Base-by-base conservation (phyloP, 2,797 vertebrate genomes). In the Hydrocynus forskahlii region DNA sequence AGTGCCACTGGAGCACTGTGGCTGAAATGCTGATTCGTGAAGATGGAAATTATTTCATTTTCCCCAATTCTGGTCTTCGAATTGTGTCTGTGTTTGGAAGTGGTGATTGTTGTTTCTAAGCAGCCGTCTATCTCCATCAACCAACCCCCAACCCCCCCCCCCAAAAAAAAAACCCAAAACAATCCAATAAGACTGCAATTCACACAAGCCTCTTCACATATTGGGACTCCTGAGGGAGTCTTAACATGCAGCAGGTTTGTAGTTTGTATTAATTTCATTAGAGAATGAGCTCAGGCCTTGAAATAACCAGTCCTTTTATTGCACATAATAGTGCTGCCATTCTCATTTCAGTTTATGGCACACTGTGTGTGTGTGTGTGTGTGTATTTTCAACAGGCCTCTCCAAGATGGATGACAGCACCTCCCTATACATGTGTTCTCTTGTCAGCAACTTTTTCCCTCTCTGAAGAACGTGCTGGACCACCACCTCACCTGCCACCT, bases 401-500 rank as follows among this genome's bases (percentile, higher is more conserved):
- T 12, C 17, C 43, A 50, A 52, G 45, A 88, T 82, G 79, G 63
- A 80, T 48, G n/a, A 21, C 69, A 38, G 64, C 75, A 81, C 82
- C 71, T 84, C 80, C 45, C 74, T 75, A 45, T 86, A 86, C 78
- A 78, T 88, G 85, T 87, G 81, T 70, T 87, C 59, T 76, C 80
- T 19, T 86, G 83, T 73, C 81, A 19, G 59, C 75, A 79, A 77
- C 79, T 89, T 43, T 88, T 87, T 81, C 40, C 29, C 59, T 86
- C 85, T 14, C 68, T 85, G 72, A 80, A 88, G 74, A 81, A 86
- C 16, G 86, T 87, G 50, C 64, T 85, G 13, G 45, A 74, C 19
- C 86, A 87, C 57, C 86, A 87, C 68, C 80, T 85, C 10, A 86
- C 79, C 62, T 86, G 84, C 66, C 81, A 84, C 62, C 74, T 80